Percentiles rank a stretch among this genome's conserved stretches.
Evolutionary conservation across 2,888 invertebrate species (phyloP).

Genomic region (Chaitophorus viminalis): DNA sequence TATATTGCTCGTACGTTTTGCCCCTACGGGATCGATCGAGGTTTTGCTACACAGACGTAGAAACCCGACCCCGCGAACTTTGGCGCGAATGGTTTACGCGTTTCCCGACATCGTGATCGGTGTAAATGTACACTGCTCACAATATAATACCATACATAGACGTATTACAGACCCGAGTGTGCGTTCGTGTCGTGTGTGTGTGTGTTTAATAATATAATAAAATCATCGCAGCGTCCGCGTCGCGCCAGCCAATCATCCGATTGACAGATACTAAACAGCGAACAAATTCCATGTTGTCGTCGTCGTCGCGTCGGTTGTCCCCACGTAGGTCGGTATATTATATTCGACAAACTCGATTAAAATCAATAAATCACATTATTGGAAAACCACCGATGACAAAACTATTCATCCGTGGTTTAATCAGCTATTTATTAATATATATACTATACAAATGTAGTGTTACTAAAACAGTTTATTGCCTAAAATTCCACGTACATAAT

Average conservation of each 20-base stretch:
- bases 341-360: conserved; percentile 2
- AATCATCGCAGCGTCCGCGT: neutral
- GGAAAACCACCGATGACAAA: neutral
- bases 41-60: conserved; percentile 10
- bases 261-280: conserved; percentile 9
- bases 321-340: neutral
- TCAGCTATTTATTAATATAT: neutral
- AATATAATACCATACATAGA: neutral
- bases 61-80: conserved; percentile 20
- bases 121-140: neutral
- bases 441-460: neutral
- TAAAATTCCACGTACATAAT: too few species aligned
- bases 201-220: neutral
- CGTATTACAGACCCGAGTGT: neutral
- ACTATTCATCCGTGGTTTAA: neutral
- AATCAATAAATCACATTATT: neutral
- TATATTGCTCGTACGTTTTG: neutral
- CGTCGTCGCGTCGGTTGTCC: neutral
- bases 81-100: neutral
- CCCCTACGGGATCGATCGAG: conserved; percentile 23
- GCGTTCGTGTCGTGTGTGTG: neutral
- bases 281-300: neutral
- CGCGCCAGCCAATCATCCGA: conserved; percentile 1
- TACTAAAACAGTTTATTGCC: too few species aligned
- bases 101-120: neutral